Conservation (phyloP, 1,140 invertebrate genomes). For the Trichonephila clavipes region DNA sequence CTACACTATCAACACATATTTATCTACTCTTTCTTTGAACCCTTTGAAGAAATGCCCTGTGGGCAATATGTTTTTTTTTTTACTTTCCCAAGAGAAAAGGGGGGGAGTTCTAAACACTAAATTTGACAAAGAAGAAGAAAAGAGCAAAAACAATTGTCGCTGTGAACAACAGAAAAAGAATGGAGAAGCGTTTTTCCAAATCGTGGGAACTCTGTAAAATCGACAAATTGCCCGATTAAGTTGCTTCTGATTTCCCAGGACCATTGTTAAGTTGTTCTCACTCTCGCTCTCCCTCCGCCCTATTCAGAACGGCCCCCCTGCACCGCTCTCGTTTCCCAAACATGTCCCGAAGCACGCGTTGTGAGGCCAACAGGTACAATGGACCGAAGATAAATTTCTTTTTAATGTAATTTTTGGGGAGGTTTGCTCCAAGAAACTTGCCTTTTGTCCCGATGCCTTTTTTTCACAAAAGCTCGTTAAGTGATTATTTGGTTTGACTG, state of each 20-base stretch:
- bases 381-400: conserved; percentile 40
- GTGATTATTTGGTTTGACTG: background rate
- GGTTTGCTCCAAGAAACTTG: background rate
- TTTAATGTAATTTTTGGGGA: conserved; percentile 52
- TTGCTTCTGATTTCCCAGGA: conserved; percentile 73
- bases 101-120: background rate
- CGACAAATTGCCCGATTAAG: conserved; percentile 74
- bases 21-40: background rate
- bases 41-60: background rate
- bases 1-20: too few species aligned
- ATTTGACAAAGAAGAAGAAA: background rate
- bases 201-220: conserved; percentile 25
- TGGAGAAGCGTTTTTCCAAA: background rate
- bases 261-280: conserved; percentile 65
- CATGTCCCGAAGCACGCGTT: conserved; percentile 9
- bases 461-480: background rate
- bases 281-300: background rate
- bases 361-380: background rate
- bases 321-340: background rate
- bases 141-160: conserved; percentile 21
- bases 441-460: background rate
- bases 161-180: conserved; percentile 25
- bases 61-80: background rate
- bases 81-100: background rate
- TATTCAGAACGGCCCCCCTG: conserved; percentile 28